These are phyloP conservation scores for Euwallacea similis DNA, from an alignment of 1,140 invertebrate species.

Conservation along the genomic window DNA sequence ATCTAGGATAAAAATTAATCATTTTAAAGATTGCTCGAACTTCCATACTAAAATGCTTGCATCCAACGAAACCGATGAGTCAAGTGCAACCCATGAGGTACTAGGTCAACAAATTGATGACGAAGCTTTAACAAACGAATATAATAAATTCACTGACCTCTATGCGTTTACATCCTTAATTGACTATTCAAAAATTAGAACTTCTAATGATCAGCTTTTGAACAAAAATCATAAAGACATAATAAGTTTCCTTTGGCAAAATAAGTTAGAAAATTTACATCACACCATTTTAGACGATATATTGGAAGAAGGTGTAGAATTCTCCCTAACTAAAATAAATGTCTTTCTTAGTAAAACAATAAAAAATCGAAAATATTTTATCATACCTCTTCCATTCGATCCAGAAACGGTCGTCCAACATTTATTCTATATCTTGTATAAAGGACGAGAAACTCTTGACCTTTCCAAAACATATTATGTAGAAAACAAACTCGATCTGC, in stretches of 20 bases:
- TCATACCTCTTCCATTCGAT: constrained; percentile 19
- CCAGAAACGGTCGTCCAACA: constrained; percentile 12
- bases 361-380: constrained; percentile 27
- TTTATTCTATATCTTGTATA: constrained; percentile 14
- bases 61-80: constrained; percentile 9
- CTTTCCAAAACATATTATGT: constrained; percentile 10
- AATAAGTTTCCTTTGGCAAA: constrained; percentile 22
- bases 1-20: constrained; percentile 37
- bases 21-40: constrained; percentile 21
- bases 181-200: constrained; percentile 31
- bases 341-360: constrained; percentile 19
- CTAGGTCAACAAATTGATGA: not conserved
- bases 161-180: constrained; percentile 22
- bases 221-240: constrained; percentile 33
- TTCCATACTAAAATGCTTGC: constrained; percentile 23
- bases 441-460: constrained; percentile 12
- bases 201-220: constrained; percentile 21
- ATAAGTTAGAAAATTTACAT: constrained; percentile 28
- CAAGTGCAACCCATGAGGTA: not conserved
- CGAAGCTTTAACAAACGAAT: constrained; percentile 7
- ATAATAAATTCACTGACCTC: constrained; percentile 8
- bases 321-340: too few relatives aligned
- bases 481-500: constrained; percentile 23
- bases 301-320: constrained; percentile 10
- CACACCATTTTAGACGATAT: constrained; percentile 22